Base-by-base conservation (phyloP, 2,113 vertebrate genomes). In the Emydura subglobosa region DNA sequence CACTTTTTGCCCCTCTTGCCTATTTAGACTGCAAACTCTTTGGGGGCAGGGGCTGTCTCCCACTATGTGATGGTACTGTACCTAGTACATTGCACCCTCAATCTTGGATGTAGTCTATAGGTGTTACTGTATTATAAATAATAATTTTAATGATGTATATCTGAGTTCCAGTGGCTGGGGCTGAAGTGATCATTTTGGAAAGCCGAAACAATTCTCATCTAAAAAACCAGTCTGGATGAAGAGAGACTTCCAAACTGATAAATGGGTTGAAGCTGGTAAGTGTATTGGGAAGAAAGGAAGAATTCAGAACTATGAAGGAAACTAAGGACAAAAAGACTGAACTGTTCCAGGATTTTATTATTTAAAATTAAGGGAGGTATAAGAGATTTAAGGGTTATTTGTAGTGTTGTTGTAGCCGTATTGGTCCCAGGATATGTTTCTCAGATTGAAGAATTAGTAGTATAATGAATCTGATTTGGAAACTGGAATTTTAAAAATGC, bases 111-210 rank as follows among this genome's bases (percentile, higher is more conserved):
- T 95, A 96, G 85, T 93, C 94, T 90, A 95, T 2, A n/a, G 92
- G 42, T 95, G 95, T 97, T 97, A 94, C 95, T 95, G 95, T 90
- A 94, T 96, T 95, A 97, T 97, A 97, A 97, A 97, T 97, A 96
- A 96, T 96, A 97, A 97, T 96, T 97, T 97, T 96, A 97, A 97
- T 97, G 96, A 97, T 96, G 96, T 96, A 97, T 96, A 94, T 94
- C 96, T 95, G 89, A 95, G 96, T 94, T 96, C 90, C 97, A 96
- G 87, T 95, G 94, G 95, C 94, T 96, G 95, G 95, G 92, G 95
- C 96, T 97, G 96, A 97, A 97, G 96, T 95, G 95, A 97, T 97
- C 96, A 96, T 95, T 96, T 97, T 95, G 92, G 96, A 96, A 97
- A 95, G 95, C 96, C 94, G 89, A 95, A 97, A 68, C 95, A 95